phyloP scores from a whole-genome alignment of 2,888 invertebrate species.

The Epinotia nisella region DNA sequence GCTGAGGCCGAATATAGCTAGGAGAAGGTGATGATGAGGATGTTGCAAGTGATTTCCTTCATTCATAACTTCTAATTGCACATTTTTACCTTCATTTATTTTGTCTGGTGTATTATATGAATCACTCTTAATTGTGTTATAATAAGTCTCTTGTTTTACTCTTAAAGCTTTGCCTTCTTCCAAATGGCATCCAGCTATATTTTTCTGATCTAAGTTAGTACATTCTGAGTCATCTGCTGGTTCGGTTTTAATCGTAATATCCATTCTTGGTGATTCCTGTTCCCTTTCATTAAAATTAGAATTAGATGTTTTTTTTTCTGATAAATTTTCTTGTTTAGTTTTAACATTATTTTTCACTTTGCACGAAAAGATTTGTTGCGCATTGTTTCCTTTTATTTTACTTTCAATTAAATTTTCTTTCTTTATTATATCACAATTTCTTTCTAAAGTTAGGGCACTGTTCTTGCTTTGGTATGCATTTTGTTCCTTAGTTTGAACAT shows the following conservation, averaged over 20 bases:
- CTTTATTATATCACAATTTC: background rate
- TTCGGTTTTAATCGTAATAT: conserved; percentile 1
- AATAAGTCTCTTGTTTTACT: background rate
- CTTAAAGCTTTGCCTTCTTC: background rate
- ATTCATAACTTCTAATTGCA: conserved; percentile 2
- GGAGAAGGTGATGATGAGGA: background rate
- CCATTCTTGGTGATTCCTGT: background rate
- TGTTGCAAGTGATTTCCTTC: background rate
- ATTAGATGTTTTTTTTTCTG: background rate
- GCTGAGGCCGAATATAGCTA: no score
- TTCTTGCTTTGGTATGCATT: background rate
- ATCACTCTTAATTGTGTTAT: background rate
- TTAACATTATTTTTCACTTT: background rate
- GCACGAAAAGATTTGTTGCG: background rate
- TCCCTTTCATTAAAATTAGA: background rate
- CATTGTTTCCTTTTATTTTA: background rate
- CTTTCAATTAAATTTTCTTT: background rate
- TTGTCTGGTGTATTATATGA: background rate
- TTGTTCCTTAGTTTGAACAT: background rate
- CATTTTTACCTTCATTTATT: background rate
- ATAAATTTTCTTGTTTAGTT: background rate
- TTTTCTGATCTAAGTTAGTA: background rate
- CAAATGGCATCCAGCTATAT: background rate
- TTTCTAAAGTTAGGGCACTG: no score
- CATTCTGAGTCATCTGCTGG: background rate